phyloP scores from a whole-genome alignment of 1,140 invertebrate genomes.

The Drosophila funebris region DNA sequence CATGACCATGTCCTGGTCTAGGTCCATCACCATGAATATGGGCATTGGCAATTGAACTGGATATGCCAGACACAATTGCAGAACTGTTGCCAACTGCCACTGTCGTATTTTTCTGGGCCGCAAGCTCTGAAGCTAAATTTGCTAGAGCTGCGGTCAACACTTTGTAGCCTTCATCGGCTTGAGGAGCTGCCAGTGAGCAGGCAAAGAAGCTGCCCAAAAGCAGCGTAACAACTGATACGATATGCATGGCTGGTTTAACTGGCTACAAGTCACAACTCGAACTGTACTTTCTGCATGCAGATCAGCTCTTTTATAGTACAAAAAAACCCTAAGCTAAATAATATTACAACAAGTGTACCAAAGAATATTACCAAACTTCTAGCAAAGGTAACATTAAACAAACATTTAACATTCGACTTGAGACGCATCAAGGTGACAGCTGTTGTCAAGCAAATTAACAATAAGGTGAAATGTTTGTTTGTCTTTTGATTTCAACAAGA shows the following conservation, averaged over 20 bases:
- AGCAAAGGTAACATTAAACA: background rate
- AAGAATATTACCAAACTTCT: background rate
- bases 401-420: background rate
- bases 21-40: background rate
- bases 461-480: conserved; percentile 6
- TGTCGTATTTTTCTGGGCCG: conserved; percentile 1
- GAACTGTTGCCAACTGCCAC: background rate
- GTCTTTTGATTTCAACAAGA: background rate
- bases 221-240: conserved; percentile 16
- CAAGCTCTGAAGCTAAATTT: conserved; percentile 15
- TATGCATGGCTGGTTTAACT: conserved; percentile 24
- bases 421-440: conserved; percentile 14
- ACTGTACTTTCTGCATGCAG: conserved; percentile 1
- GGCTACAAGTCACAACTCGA: conserved; percentile 3
- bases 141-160: background rate
- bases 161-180: background rate
- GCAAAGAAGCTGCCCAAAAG: conserved; percentile 26
- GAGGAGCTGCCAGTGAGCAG: background rate
- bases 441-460: background rate
- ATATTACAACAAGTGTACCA: background rate
- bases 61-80: conserved; percentile 11
- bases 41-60: conserved; percentile 8
- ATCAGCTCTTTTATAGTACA: conserved; percentile 10
- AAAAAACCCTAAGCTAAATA: background rate
- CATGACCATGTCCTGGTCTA: background rate